Conservation (phyloP, 2,797 vertebrate genomes). For the Phataginus tetradactyla region DNA sequence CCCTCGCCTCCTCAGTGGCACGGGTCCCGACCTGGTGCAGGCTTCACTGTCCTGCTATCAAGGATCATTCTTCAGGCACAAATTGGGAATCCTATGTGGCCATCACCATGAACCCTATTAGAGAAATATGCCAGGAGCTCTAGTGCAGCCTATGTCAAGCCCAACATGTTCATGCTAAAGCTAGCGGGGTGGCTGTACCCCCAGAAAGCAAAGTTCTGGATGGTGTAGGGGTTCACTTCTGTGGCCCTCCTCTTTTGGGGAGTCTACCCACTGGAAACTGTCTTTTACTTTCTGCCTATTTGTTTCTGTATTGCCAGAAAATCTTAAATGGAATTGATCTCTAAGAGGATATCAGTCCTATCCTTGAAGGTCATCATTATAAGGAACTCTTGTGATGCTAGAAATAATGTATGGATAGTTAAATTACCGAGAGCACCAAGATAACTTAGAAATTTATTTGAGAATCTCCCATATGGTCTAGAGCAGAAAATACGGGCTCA, state of each 20-base stretch:
- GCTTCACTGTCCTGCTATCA: background rate
- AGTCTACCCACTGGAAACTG: background rate
- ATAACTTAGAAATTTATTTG: conserved; percentile 56
- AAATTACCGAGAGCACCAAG: conserved; percentile 35
- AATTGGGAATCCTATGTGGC: background rate
- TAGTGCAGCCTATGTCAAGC: background rate
- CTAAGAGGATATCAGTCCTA: background rate
- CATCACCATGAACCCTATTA: background rate
- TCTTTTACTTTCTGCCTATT: background rate
- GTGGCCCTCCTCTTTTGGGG: background rate
- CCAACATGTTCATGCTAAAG: background rate
- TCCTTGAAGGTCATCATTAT: conserved; percentile 43
- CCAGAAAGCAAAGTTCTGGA: background rate
- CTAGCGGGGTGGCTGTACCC: background rate
- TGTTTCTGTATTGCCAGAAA: background rate
- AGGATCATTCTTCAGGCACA: background rate
- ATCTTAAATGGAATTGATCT: conserved; percentile 49
- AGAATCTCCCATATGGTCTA: conserved; percentile 27
- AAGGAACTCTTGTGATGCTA: conserved; percentile 42
- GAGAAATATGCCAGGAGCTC: background rate
- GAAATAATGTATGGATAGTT: conserved; percentile 59
- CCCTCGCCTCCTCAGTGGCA: background rate
- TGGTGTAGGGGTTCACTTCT: background rate
- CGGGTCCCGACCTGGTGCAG: background rate
- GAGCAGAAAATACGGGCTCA: conserved; percentile 50